These are phyloP conservation scores for Fistularia tabacaria DNA, from an alignment of 2,797 vertebrate genomes.

Conservation along the genomic window DNA sequence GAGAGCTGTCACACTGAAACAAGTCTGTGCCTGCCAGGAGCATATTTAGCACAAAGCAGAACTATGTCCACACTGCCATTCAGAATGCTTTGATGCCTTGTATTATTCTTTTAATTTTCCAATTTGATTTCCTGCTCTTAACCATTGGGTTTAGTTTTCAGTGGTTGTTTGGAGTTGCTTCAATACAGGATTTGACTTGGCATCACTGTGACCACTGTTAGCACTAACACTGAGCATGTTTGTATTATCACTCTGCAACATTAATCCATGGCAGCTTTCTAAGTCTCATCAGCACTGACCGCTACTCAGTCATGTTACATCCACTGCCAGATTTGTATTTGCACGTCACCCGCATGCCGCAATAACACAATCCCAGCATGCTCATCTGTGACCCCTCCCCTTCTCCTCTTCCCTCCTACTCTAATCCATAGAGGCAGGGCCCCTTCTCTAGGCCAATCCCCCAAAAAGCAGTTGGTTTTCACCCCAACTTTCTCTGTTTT, in stretches of 20 bases:
- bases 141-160: background rate
- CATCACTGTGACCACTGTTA: constrained; percentile 48
- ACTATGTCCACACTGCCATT: background rate
- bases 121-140: background rate
- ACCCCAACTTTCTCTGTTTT: constrained; percentile 22
- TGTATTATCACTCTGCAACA: constrained; percentile 8
- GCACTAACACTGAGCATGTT: constrained; percentile 57
- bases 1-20: constrained; percentile 35
- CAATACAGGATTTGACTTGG: constrained; percentile 73
- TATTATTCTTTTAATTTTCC: background rate
- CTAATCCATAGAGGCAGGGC: constrained; percentile 61
- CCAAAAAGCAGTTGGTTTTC: constrained; percentile 42
- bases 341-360: constrained; percentile 29
- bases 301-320: constrained; percentile 15
- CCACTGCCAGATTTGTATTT: constrained; percentile 30
- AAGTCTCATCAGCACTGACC: constrained; percentile 41
- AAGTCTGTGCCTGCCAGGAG: constrained; percentile 47
- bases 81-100: background rate
- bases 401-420: constrained; percentile 27
- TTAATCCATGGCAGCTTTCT: constrained; percentile 41
- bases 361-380: constrained; percentile 54
- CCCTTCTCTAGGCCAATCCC: constrained; percentile 54
- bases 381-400: constrained; percentile 49
- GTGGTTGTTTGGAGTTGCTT: constrained; percentile 62
- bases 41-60: constrained; percentile 16